Percentiles rank a stretch among this genome's conserved stretches.
Conservation (phyloP, 1,140 invertebrate genomes). For the Hormaphis cornu region DNA sequence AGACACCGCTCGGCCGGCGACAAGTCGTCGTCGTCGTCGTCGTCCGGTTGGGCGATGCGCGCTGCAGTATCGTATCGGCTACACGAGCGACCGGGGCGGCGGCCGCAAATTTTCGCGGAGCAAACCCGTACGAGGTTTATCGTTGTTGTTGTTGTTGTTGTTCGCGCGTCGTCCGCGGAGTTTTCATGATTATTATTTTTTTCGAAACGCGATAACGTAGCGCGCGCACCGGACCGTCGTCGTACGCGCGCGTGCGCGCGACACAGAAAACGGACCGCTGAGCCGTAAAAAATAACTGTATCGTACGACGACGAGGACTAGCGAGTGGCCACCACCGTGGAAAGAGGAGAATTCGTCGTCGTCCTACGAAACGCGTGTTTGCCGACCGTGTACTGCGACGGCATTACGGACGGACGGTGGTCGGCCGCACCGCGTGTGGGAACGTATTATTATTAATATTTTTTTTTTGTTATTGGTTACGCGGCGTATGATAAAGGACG, state of each 20-base stretch:
- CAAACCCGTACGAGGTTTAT: not conserved
- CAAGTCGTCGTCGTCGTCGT: not conserved
- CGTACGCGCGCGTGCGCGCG: not conserved
- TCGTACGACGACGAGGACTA: too few species aligned
- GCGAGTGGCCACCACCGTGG: too few species aligned
- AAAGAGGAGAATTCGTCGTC: too few species aligned
- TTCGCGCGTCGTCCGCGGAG: not conserved
- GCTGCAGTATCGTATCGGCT: not conserved
- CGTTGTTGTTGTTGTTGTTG: not conserved
- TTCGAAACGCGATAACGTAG: not conserved
- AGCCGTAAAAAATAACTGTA: not conserved
- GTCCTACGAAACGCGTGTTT: not conserved
- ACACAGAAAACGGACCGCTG: not conserved
- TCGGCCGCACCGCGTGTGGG: conserved; percentile 15
- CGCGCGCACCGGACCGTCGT: not conserved
- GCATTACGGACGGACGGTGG: too few species aligned
- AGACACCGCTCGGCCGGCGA: not conserved
- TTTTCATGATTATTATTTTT: not conserved
- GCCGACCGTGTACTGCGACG: not conserved
- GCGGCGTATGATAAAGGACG: not conserved
- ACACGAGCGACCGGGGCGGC: not conserved
- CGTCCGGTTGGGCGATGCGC: not conserved
- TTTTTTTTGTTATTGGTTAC: too few species aligned
- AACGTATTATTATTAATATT: too few species aligned
- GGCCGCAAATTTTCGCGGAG: not conserved